Base-by-base conservation (phyloP, 2,113 vertebrate genomes). In the Gulo gulo region DNA sequence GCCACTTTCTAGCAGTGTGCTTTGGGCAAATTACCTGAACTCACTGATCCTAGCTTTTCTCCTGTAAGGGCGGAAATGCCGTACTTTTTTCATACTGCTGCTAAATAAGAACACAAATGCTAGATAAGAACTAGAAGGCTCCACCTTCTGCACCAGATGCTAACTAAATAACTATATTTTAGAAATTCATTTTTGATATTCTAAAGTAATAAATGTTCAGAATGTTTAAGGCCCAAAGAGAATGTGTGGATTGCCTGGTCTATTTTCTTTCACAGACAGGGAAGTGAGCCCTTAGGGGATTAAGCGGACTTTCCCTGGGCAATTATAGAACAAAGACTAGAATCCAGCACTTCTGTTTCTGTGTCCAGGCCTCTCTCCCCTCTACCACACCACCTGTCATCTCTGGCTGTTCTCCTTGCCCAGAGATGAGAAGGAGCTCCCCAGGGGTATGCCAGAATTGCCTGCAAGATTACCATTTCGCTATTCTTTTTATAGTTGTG, bases 291-390 rank as follows among this genome's bases (percentile, higher is more conserved):
- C 15, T 36, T 39, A 12, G 11, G 45, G 23, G 8, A 71, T 21
- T 55, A 67, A 50, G 26, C 31, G 50, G 47, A 80, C 42, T 97
- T 96, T 95, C 57, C 34, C 36, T 57, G 23, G 26, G 21, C 74
- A 80, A 89, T 39, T 94, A 31, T 71, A 78, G 59, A 93, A 93
- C 45, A 91, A 57, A 52, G 39, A 57, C 73, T 67, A 73, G 65
- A 88, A 76, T n/a, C 11, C 6, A 91, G 6, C 1, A 79, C 7
- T 89, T 94, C 59, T 45, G 8, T 92, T 73, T 91, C 61, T 87
- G 47, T 96, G 8, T 61, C 26, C 20, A 80, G 36, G 21, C 5
- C 52, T 91, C 26, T 95, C 9, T 79, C 21, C 16, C 8, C 21
- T 26, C 11, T 26, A 6, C 7, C 74, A 94, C 2, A 57, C 3